A percentile compares a stretch with the other conserved stretches of the same genome.
These are phyloP conservation scores for Aphelocoma coerulescens DNA, from an alignment of 2,113 vertebrate species.

Conservation along the genomic window DNA sequence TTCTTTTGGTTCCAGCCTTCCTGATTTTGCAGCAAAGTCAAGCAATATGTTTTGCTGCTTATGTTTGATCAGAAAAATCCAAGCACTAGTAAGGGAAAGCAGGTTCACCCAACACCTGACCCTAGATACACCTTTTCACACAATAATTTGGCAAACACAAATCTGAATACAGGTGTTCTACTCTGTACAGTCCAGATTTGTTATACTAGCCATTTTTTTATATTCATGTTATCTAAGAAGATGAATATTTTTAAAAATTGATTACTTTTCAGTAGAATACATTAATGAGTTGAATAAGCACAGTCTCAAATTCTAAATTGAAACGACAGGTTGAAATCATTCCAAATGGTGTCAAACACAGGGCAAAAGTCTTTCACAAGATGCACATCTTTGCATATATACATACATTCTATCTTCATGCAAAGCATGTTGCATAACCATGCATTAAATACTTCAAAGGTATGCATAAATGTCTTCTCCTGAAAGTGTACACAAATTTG, in stretches of 20 bases:
- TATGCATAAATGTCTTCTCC: not conserved
- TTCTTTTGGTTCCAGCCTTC: not conserved
- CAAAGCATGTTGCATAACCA: not conserved
- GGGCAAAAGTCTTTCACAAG: not conserved
- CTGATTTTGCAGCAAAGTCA: not conserved
- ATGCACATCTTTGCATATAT: not conserved
- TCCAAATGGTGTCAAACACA: not conserved
- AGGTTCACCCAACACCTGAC: not conserved
- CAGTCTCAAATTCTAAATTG: not conserved
- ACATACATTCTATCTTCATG: not conserved
- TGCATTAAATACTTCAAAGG: not conserved
- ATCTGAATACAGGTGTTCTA: rapidly evolving
- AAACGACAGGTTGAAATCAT: not conserved
- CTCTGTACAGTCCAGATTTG: not conserved
- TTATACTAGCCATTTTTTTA: not conserved
- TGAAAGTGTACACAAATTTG: not conserved
- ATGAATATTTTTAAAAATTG: not conserved
- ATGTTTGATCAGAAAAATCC: not conserved
- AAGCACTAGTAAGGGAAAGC: not conserved
- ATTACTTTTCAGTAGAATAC: not conserved
- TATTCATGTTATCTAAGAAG: not conserved
- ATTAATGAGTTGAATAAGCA: not conserved
- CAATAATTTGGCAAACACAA: not conserved
- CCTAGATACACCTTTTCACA: not conserved
- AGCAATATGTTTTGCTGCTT: not conserved